Base-by-base conservation (phyloP, 2,888 invertebrate genomes). In the Tenthredo notha region DNA sequence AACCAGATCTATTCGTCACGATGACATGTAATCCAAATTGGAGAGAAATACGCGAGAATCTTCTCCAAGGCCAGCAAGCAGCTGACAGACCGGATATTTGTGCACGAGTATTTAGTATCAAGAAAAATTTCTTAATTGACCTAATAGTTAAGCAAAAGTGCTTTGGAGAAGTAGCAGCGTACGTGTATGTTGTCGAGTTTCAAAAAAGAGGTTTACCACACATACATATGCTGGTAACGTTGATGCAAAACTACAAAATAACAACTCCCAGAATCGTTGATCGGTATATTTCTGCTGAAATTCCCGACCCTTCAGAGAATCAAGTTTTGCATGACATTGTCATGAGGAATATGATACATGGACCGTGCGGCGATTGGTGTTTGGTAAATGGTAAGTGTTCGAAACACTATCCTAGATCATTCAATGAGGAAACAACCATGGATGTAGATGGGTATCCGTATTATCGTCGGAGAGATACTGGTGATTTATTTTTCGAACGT, bases 341-440 rank as follows among this genome's bases (percentile, higher is more conserved):
- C 3, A 88, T 84, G 50, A 88, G 88, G 78, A 86, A 90, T 85
- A 92, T 93, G 91, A 89, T 92, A 84, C 91, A 93, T 88, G 91
- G 92, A 82, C 90, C 92, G 78, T 92, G 92, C 87, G 90, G 91
- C 7, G 85, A 86, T 77, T 89, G 88, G 88, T 88, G 87, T 78
- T 65, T 84, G 54, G 77, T 88, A 29, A 61, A 87, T 65, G 88
- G 87, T 37, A 88, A 89, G 87, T 91, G 90, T 58, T 85, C 88
- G 2, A 91, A 91, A 87, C 85, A 88, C 67, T 91, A 87, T 85
- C 90, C 91, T 7, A 91, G 90, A 87, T 5, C 82, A 82, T 90
- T 89, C 80, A 72, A 70, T 10, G 84, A 87, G 10, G 72, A 21
- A 7, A 72, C 72, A 37, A 72, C 40, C 9, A 72, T 72, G 72